Conservation (phyloP, 2,888 invertebrate species). For the Xestia sexstrigata region DNA sequence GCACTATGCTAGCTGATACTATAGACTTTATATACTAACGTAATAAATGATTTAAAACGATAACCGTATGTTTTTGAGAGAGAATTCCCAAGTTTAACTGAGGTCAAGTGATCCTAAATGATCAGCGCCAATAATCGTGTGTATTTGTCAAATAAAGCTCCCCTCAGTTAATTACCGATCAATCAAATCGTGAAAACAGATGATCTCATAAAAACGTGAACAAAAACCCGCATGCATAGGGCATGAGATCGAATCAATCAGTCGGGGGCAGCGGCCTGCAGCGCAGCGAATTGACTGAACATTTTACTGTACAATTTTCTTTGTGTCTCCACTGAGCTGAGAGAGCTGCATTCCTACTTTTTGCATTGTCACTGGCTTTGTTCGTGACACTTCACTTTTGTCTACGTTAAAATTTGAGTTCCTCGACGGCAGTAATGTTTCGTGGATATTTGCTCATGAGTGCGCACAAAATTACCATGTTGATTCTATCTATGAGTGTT, state of each 20-base stretch:
- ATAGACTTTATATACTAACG: neutral
- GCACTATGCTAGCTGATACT: constrained; percentile 4
- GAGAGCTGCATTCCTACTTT: constrained; percentile 65
- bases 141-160: constrained; percentile 11
- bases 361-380: constrained; percentile 62
- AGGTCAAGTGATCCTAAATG: constrained; percentile 2
- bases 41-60: neutral
- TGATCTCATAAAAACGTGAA: constrained; percentile 33
- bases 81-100: neutral
- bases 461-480: constrained; percentile 49
- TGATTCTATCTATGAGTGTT: constrained; percentile 23
- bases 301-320: constrained; percentile 66
- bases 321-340: constrained; percentile 66
- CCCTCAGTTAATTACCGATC: constrained; percentile 32
- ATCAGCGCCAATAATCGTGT: neutral
- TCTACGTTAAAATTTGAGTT: constrained; percentile 67
- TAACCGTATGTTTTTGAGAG: too few species aligned
- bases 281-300: constrained; percentile 62
- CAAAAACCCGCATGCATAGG: constrained; percentile 30
- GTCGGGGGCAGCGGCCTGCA: constrained; percentile 41
- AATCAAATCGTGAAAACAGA: constrained; percentile 32
- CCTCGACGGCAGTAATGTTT: constrained; percentile 57
- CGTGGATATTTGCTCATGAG: constrained; percentile 55
- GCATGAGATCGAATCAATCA: constrained; percentile 58
- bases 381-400: constrained; percentile 69